Evolutionary conservation across 2,888 invertebrate species (phyloP).

Genomic region (Orchesellides sinensis): DNA sequence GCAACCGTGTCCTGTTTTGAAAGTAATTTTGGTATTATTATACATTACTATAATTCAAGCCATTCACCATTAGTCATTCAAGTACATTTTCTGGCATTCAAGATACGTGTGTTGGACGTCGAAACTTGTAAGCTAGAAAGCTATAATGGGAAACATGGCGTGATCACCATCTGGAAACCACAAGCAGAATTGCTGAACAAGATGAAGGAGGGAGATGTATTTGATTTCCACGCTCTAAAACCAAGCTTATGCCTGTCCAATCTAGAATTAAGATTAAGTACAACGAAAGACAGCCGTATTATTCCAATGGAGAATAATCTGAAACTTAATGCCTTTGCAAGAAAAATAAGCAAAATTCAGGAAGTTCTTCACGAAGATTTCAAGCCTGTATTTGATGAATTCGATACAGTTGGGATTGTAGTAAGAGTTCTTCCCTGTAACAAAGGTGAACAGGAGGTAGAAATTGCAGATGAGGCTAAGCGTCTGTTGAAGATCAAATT

Average conservation of each 20-base stretch:
- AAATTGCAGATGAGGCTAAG: not conserved
- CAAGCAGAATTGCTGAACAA: not conserved
- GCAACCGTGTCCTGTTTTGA: no score
- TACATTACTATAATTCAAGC: no score
- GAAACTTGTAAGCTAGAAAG: not conserved
- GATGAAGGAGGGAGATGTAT: not conserved
- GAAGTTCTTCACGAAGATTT: not conserved
- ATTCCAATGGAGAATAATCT: not conserved
- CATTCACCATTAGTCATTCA: no score
- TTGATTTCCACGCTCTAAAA: not conserved
- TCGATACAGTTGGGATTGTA: not conserved
- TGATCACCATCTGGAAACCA: conserved; percentile 4
- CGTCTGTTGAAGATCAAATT: not conserved
- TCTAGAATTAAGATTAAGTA: not conserved
- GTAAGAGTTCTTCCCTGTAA: not conserved
- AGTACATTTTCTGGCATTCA: no score
- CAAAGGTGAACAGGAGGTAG: not conserved
- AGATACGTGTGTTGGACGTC: conserved; percentile 3
- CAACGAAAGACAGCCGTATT: not conserved
- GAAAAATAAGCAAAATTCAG: not conserved
- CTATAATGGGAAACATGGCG: not conserved
- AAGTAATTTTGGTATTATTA: no score
- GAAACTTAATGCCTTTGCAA: not conserved
- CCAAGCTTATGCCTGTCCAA: not conserved
- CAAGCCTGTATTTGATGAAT: not conserved